Conservation (phyloP, 2,888 invertebrate species). For the Plusia festucae region DNA sequence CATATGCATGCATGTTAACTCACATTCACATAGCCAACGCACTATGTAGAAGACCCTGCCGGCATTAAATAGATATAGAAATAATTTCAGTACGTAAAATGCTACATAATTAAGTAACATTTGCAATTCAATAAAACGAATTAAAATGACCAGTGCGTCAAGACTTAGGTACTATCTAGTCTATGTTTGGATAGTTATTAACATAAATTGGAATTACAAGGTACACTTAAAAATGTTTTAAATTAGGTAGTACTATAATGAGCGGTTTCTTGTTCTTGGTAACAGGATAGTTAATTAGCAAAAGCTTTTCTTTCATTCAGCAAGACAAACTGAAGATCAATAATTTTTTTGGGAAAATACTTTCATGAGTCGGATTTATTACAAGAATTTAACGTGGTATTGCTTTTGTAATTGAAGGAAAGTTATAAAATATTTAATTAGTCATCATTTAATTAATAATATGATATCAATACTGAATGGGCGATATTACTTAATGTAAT, state of each 20-base stretch:
- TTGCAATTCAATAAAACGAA: neutral
- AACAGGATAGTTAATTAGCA: neutral
- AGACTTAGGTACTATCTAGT: neutral
- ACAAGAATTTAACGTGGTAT: too few relatives aligned
- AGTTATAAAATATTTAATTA: too few relatives aligned
- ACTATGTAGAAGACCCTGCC: constrained; percentile 33
- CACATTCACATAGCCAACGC: constrained; percentile 51
- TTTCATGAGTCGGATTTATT: too few relatives aligned
- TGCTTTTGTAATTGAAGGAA: too few relatives aligned
- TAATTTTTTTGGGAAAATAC: neutral
- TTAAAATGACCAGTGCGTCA: neutral
- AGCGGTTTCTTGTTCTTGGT: neutral
- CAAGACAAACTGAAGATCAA: neutral
- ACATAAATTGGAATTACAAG: neutral
- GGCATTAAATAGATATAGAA: constrained; percentile 28
- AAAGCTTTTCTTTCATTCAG: neutral
- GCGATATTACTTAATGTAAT: too few relatives aligned
- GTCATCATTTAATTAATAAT: too few relatives aligned
- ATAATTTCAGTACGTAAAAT: constrained; percentile 7
- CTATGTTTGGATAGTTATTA: neutral
- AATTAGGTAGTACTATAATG: neutral
- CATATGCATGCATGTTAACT: constrained; percentile 76
- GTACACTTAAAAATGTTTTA: constrained; percentile 1
- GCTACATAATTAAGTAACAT: too few relatives aligned
- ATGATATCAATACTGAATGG: too few relatives aligned